phyloP scores from a whole-genome alignment of 2,113 vertebrate species.

The Collichthys lucidus region DNA sequence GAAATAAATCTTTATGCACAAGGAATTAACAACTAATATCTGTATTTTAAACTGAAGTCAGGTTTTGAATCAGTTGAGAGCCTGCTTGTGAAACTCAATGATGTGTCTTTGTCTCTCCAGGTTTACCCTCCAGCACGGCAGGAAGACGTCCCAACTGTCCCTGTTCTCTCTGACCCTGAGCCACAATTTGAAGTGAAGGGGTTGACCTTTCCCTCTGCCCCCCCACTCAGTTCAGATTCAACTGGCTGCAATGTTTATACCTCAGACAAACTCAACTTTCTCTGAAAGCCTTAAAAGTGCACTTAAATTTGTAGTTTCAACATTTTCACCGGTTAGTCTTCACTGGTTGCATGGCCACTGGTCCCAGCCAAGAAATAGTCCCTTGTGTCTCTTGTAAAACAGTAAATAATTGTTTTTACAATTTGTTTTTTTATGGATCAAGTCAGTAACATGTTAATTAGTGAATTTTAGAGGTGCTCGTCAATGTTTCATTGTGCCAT shows the following conservation, averaged over 20 bases:
- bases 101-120: slow-evolving; percentile 25
- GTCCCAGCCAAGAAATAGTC: background rate
- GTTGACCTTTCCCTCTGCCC: slow-evolving; percentile 2
- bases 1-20: too few relatives aligned
- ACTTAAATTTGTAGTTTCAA: background rate
- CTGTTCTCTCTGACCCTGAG: background rate
- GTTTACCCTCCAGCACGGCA: background rate
- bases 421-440: background rate
- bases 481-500: background rate
- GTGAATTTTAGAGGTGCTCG: background rate
- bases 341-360: background rate
- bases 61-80: background rate
- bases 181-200: slow-evolving; percentile 51
- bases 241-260: slow-evolving; percentile 31
- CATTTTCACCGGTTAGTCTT: background rate
- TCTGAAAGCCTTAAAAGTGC: background rate
- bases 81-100: background rate
- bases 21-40: background rate
- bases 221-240: slow-evolving; percentile 39
- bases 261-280: slow-evolving; percentile 69
- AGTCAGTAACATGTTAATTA: background rate
- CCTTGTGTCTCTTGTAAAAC: background rate
- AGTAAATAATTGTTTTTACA: background rate
- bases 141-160: background rate
- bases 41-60: background rate